A percentile compares a stretch with the other conserved stretches of the same genome.
phyloP scores from a whole-genome alignment of 2,888 invertebrate genomes.

The Julus scanicus region DNA sequence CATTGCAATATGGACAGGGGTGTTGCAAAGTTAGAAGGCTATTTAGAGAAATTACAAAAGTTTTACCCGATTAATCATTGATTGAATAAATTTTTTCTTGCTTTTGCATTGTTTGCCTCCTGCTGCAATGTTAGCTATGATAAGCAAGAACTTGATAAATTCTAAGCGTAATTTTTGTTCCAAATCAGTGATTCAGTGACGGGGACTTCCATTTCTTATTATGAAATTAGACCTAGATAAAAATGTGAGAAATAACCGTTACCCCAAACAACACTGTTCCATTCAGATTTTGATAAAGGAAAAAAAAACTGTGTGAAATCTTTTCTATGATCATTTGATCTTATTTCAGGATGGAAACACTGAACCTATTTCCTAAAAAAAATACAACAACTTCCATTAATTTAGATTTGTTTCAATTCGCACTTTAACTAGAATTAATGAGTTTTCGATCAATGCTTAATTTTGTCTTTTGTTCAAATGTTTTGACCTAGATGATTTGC shows the following conservation, averaged over 20 bases:
- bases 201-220: conserved; percentile 26
- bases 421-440: conserved; percentile 19
- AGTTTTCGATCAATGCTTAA: background rate
- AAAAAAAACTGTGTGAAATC: conserved; percentile 1
- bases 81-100: background rate
- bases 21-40: background rate
- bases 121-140: background rate
- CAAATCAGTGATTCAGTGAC: conserved; percentile 26
- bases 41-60: background rate
- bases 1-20: too few species aligned
- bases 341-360: background rate
- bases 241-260: conserved; percentile 6
- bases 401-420: conserved; percentile 8
- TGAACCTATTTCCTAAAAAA: background rate
- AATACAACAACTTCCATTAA: background rate
- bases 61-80: background rate
- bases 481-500: background rate
- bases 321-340: background rate
- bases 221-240: background rate
- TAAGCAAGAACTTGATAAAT: conserved; percentile 15
- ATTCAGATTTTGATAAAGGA: background rate
- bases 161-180: background rate
- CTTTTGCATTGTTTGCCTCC: background rate
- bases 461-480: conserved; percentile 9
- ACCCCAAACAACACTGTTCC: background rate